Conservation (phyloP, 2,888 invertebrate species). For the Amaurobius ferox region DNA sequence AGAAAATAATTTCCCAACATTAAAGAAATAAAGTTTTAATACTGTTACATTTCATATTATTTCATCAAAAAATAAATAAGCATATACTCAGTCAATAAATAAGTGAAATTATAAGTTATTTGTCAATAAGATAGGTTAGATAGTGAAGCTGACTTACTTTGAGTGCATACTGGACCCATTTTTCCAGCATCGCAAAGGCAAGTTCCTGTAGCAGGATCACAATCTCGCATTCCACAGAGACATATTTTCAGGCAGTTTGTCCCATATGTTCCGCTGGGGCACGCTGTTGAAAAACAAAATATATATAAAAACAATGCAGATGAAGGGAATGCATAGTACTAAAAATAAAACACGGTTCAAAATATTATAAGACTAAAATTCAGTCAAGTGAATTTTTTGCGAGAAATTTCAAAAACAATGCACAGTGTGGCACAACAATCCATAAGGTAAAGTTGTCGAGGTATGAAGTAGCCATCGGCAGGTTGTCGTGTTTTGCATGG, state of each 20-base stretch:
- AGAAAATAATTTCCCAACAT: neutral
- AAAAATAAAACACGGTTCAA: too few species aligned
- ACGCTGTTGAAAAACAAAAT: conserved; percentile 55
- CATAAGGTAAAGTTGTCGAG: too few species aligned
- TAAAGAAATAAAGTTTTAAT: neutral
- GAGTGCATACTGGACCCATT: conserved; percentile 77
- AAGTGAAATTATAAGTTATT: neutral
- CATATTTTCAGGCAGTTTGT: conserved; percentile 72
- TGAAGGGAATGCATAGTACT: too few species aligned
- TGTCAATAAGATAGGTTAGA: neutral
- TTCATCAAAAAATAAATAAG: neutral
- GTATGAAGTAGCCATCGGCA: too few species aligned
- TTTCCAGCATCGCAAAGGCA: conserved; percentile 79
- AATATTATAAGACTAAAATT: too few species aligned
- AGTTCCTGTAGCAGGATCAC: conserved; percentile 78
- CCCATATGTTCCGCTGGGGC: conserved; percentile 70
- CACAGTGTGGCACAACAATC: too few species aligned
- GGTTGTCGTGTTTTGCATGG: too few species aligned
- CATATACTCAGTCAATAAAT: neutral
- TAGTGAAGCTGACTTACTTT: conserved; percentile 31
- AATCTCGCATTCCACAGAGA: conserved; percentile 73
- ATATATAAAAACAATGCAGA: too few species aligned
- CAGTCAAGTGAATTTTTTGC: too few species aligned
- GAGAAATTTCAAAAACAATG: too few species aligned
- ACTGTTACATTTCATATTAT: neutral